These are phyloP conservation scores for Mnemiopsis leidyi DNA, from an alignment of 37 sponge, comb jelly and placozoan species.

Conservation along the genomic window DNA sequence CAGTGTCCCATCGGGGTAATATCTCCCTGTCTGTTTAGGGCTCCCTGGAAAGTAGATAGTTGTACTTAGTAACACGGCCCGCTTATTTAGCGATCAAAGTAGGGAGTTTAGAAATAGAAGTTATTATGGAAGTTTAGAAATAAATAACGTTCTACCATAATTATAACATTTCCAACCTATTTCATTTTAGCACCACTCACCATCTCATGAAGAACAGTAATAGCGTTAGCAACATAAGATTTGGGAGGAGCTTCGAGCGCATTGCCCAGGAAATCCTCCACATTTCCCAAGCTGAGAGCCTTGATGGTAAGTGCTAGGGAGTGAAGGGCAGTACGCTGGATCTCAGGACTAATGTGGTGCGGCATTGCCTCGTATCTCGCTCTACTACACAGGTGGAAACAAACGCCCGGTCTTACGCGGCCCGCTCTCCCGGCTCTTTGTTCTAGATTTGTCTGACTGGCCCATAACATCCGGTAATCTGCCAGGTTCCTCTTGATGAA, in stretches of 20 bases:
- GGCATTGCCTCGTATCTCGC: constrained; percentile 73
- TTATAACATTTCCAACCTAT: too few relatives aligned
- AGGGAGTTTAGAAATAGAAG: too few relatives aligned
- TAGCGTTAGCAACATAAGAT: constrained; percentile 71
- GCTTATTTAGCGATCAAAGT: too few relatives aligned
- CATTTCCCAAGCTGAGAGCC: constrained; percentile 76
- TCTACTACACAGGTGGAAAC: constrained; percentile 82
- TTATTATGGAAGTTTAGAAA: too few relatives aligned
- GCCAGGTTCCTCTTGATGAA: constrained; percentile 78
- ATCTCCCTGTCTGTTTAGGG: constrained; percentile 30
- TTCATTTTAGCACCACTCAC: too few relatives aligned
- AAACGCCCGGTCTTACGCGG: constrained; percentile 74
- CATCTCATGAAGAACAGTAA: constrained; percentile 69
- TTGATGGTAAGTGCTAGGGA: constrained; percentile 76
- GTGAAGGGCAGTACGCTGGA: constrained; percentile 78
- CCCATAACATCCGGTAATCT: constrained; percentile 79
- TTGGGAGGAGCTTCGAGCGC: constrained; percentile 74
- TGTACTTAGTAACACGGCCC: too few relatives aligned
- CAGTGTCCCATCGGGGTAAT: constrained; percentile 65
- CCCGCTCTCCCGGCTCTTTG: constrained; percentile 83
- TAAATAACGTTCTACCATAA: too few relatives aligned
- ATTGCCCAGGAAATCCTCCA: constrained; percentile 67
- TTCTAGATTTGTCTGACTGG: constrained; percentile 78
- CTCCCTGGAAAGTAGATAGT: constrained; percentile 43
- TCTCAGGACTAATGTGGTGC: constrained; percentile 78